Percentiles rank a stretch among this genome's conserved stretches.
Evolutionary conservation across 1,140 invertebrate species (phyloP).

Genomic region (Diabrotica undecimpunctata): DNA sequence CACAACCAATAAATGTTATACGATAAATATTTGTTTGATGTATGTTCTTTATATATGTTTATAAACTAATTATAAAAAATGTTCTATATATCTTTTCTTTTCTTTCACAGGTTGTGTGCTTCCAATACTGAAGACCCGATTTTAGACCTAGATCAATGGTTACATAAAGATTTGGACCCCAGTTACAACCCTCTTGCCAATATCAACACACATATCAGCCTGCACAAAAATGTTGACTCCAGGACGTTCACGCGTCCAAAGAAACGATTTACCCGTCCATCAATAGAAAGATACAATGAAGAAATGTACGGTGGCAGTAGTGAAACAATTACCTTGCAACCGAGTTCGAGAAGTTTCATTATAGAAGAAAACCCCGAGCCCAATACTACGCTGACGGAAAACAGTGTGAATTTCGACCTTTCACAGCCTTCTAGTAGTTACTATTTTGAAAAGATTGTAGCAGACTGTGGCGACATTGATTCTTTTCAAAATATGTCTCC

Average conservation of each 20-base stretch:
- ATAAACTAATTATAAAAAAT: neutral
- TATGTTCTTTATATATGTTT: no score
- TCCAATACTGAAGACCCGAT: conserved; percentile 2
- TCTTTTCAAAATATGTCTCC: conserved; percentile 47
- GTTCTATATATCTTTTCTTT: conserved; percentile 4
- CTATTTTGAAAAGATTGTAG: conserved; percentile 42
- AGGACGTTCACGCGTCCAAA: conserved; percentile 53
- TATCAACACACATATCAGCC: conserved; percentile 26
- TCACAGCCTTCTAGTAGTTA: conserved; percentile 36
- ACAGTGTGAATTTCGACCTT: conserved; percentile 43
- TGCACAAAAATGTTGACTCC: conserved; percentile 47
- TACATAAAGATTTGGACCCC: conserved; percentile 14
- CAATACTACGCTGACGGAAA: conserved; percentile 9
- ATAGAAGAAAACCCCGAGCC: conserved; percentile 5
- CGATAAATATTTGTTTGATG: no score
- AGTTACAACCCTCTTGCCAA: conserved; percentile 12
- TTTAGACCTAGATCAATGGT: conserved; percentile 22
- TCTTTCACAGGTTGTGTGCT: conserved; percentile 13
- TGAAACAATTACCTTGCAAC: conserved; percentile 13
- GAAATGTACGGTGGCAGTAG: conserved; percentile 36
- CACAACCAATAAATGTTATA: no score
- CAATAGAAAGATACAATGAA: conserved; percentile 47
- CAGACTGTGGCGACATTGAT: conserved; percentile 32
- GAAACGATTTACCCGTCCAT: conserved; percentile 44
- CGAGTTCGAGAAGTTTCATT: conserved; percentile 11